These are phyloP conservation scores for Labeo calbasu DNA, from an alignment of 2,797 vertebrate species.

Conservation along the genomic window DNA sequence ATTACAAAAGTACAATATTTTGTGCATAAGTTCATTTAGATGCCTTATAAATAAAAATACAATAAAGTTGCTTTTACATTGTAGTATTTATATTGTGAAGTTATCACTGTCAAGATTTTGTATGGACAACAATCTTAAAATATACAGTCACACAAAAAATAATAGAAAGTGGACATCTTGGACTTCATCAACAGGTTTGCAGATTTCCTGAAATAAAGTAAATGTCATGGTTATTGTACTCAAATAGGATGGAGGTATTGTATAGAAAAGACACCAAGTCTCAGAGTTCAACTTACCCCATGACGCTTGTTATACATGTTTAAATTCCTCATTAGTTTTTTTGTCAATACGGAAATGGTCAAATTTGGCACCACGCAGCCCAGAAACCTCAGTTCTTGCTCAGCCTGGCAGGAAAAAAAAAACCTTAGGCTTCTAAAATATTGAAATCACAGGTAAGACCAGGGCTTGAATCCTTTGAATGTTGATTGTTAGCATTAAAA, in stretches of 20 bases:
- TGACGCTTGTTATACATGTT: rapidly evolving
- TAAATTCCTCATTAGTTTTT: conserved; percentile 33
- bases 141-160: background rate
- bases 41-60: background rate
- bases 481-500: too few species aligned
- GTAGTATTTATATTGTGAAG: background rate
- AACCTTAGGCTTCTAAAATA: too few species aligned
- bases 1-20: background rate
- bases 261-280: background rate
- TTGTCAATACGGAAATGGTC: rapidly evolving
- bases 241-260: background rate
- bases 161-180: too few species aligned
- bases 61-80: background rate
- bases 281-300: conserved; percentile 30
- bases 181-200: background rate
- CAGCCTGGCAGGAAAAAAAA: conserved; percentile 71
- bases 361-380: background rate
- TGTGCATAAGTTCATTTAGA: background rate
- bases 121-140: background rate
- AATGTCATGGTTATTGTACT: background rate
- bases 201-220: conserved; percentile 28
- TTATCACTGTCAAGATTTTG: background rate
- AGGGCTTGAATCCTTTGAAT: background rate
- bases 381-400: conserved; percentile 11
- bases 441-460: background rate